A percentile compares a stretch with the other conserved stretches of the same genome.
Evolutionary conservation across 2,113 vertebrate species (phyloP).

Genomic region (Nothoprocta perdicaria): DNA sequence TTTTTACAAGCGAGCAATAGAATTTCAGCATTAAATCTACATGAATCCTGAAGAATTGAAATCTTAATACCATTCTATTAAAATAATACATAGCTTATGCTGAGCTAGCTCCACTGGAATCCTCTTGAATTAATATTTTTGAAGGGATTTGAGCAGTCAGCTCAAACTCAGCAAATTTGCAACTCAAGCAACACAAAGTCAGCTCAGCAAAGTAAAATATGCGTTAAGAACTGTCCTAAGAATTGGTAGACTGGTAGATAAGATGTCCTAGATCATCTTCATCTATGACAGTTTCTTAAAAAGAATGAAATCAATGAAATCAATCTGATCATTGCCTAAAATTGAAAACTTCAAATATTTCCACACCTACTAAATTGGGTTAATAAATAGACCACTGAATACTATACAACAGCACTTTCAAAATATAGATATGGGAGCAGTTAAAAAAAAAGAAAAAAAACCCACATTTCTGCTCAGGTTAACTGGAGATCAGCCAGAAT

Average conservation of each 20-base stretch:
- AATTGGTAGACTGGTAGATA: not conserved
- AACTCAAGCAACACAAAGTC: not conserved
- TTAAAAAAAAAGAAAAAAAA: not conserved
- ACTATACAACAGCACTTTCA: not conserved
- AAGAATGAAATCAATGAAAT: not conserved
- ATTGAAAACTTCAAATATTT: not conserved
- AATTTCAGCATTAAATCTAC: not conserved
- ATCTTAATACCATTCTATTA: not conserved
- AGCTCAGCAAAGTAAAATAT: not conserved
- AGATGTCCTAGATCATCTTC: not conserved
- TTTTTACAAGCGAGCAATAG: not conserved
- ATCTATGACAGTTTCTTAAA: not conserved
- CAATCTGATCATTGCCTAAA: not conserved
- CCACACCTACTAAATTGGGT: not conserved
- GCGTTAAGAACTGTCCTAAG: not conserved
- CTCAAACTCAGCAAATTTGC: not conserved
- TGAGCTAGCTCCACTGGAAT: not conserved
- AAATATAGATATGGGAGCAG: not conserved
- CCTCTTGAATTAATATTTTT: not conserved
- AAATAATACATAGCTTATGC: not conserved
- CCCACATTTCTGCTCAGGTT: accelerated
- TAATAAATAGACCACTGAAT: not conserved
- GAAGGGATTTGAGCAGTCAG: not conserved
- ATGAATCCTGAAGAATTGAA: not conserved
- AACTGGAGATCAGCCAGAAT: not conserved